A percentile compares a stretch with the other conserved stretches of the same genome.
Conservation (phyloP, 2,113 vertebrate species). For the Gasterosteus aculeatus region DNA sequence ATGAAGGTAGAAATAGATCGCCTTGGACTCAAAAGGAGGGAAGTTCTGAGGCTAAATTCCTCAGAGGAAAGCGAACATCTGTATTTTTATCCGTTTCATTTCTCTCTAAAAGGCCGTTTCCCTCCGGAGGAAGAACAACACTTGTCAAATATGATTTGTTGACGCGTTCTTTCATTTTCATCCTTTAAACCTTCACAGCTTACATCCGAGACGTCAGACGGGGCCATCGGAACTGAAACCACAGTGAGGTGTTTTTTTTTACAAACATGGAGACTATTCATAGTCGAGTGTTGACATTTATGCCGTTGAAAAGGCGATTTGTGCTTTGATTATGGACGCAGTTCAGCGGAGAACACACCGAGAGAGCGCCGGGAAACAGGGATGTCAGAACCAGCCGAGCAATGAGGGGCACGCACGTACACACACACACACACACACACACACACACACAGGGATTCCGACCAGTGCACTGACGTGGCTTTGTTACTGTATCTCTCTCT, state of each 20-base stretch:
- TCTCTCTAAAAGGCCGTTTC: constrained; percentile 39
- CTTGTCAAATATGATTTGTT: constrained; percentile 65
- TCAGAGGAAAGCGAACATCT: constrained; percentile 51
- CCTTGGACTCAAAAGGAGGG: constrained; percentile 60
- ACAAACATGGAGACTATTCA: constrained; percentile 33
- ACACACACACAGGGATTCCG: constrained; percentile 47
- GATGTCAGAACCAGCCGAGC: constrained; percentile 25
- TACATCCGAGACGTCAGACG: constrained; percentile 21
- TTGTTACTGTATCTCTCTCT: constrained; percentile 62
- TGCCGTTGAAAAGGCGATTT: constrained; percentile 1
- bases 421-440: constrained; percentile 21
- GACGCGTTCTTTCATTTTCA: constrained; percentile 48
- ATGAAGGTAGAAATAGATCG: constrained; percentile 59
- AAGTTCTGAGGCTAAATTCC: constrained; percentile 51
- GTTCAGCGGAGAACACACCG: constrained; percentile 6
- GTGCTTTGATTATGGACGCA: constrained; percentile 29
- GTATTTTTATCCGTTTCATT: constrained; percentile 60
- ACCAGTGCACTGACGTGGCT: constrained; percentile 48
- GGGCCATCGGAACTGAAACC: constrained; percentile 44
- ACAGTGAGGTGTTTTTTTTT: constrained; percentile 11
- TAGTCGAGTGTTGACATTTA: not conserved
- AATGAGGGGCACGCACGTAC: constrained; percentile 20
- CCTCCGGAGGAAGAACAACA: constrained; percentile 55
- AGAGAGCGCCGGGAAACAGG: not conserved
- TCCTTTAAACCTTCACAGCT: constrained; percentile 33